A percentile compares a stretch with the other conserved stretches of the same genome.
phyloP scores from a whole-genome alignment of 2,113 vertebrate genomes.

The Pontoporia blainvillei region DNA sequence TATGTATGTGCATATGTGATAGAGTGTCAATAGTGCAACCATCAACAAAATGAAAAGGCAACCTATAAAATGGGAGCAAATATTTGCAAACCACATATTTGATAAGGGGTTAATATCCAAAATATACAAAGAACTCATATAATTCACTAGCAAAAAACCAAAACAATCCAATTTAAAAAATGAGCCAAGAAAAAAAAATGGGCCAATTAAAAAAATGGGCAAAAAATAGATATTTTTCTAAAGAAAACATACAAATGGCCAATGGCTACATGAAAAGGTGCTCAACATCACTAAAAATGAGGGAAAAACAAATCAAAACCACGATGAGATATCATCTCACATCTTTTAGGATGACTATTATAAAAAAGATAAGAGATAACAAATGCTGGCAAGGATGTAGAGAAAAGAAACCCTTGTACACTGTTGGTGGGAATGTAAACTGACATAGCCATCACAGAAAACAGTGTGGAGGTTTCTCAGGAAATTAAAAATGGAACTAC shows the following conservation, averaged over 20 bases:
- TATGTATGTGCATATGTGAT: neutral
- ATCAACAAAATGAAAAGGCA: neutral
- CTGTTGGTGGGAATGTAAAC: neutral
- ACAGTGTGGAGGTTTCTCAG: neutral
- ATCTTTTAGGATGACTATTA: neutral
- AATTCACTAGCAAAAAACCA: neutral
- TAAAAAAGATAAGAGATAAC: neutral
- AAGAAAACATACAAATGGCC: neutral
- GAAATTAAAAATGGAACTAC: neutral
- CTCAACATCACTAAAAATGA: neutral
- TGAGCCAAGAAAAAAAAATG: neutral
- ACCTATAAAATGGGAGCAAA: neutral
- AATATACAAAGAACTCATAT: neutral
- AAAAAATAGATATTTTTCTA: neutral
- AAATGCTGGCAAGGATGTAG: neutral
- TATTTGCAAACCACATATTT: neutral
- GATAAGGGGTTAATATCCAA: neutral
- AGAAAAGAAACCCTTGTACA: neutral
- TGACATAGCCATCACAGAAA: neutral
- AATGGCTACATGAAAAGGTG: neutral
- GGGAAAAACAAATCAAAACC: neutral
- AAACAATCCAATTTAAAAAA: neutral
- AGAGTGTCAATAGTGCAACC: neutral
- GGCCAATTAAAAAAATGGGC: neutral
- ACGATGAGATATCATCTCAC: neutral